These are phyloP conservation scores for Oconnorella tubifera DNA, from an alignment of 2,888 invertebrate genomes.

Conservation along the genomic window DNA sequence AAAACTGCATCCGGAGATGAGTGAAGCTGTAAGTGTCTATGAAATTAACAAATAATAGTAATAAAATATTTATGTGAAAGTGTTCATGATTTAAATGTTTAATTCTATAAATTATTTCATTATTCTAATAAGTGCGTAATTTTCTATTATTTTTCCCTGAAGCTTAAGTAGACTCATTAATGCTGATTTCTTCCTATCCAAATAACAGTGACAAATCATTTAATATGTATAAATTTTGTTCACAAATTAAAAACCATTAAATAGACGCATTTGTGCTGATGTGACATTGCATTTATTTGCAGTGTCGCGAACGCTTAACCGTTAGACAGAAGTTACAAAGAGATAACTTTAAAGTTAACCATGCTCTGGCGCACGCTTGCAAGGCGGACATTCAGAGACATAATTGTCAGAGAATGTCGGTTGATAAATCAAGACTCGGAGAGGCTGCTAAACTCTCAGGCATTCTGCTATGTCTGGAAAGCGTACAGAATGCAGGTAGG, in stretches of 20 bases:
- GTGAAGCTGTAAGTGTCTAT: conserved; percentile 34
- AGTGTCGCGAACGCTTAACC: conserved; percentile 78
- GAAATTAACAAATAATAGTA: too few species aligned
- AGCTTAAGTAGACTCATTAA: too few species aligned
- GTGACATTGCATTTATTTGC: conserved; percentile 27
- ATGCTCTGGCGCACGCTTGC: conserved; percentile 79
- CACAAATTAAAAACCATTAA: too few species aligned
- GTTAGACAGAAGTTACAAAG: conserved; percentile 82
- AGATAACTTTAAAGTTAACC: conserved; percentile 75
- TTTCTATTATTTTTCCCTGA: too few species aligned
- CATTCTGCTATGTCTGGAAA: conserved; percentile 86
- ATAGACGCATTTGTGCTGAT: too few species aligned
- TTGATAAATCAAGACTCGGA: conserved; percentile 8
- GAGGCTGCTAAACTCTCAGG: conserved; percentile 76
- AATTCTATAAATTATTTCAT: too few species aligned
- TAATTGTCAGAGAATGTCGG: conserved; percentile 66
- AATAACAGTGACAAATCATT: too few species aligned
- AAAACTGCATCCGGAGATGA: conserved; percentile 69
- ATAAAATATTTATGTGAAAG: too few species aligned
- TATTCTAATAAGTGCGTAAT: too few species aligned
- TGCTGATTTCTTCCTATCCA: too few species aligned
- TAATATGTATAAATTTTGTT: too few species aligned
- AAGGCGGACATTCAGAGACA: conserved; percentile 81
- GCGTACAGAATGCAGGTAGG: neutral
- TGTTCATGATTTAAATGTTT: too few species aligned